phyloP scores from a whole-genome alignment of 2,797 vertebrate genomes.

The Schizopygopsis pylzovi region DNA sequence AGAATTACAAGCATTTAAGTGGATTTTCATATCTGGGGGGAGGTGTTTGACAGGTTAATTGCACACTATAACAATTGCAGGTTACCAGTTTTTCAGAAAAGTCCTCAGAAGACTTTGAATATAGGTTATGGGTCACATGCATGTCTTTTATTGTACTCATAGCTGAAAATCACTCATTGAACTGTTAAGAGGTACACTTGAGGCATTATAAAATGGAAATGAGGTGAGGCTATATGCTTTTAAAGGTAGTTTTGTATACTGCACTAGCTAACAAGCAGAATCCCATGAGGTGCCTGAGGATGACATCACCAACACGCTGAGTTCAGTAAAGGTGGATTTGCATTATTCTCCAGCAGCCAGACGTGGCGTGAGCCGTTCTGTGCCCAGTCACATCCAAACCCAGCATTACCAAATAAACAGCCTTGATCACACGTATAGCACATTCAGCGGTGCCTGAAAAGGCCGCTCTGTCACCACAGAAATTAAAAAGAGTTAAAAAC shows the following conservation, averaged over 20 bases:
- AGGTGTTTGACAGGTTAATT: not conserved
- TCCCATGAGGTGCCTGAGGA: conserved; percentile 25
- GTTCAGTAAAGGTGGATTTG: conserved; percentile 14
- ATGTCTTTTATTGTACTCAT: too few relatives aligned
- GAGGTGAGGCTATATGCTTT: conserved; percentile 11
- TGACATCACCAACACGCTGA: conserved; percentile 51
- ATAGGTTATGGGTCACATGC: too few relatives aligned
- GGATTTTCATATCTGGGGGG: not conserved
- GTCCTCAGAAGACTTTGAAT: not conserved
- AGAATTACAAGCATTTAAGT: not conserved
- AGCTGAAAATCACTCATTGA: not conserved
- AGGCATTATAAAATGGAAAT: not conserved
- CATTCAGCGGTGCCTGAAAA: not conserved
- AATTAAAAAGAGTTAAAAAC: conserved; percentile 1
- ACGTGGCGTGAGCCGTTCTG: conserved; percentile 14
- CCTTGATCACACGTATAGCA: not conserved
- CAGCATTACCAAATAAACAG: conserved; percentile 11
- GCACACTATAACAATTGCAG: not conserved
- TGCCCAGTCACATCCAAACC: conserved; percentile 21
- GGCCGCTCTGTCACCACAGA: not conserved
- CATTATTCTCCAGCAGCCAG: not conserved
- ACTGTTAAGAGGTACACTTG: not conserved
- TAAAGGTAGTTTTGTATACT: not conserved
- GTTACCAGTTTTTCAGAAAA: not conserved
- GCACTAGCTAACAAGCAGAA: not conserved